Evolutionary conservation across 2,113 vertebrate genomes (phyloP).

Genomic region (Strix uralensis): DNA sequence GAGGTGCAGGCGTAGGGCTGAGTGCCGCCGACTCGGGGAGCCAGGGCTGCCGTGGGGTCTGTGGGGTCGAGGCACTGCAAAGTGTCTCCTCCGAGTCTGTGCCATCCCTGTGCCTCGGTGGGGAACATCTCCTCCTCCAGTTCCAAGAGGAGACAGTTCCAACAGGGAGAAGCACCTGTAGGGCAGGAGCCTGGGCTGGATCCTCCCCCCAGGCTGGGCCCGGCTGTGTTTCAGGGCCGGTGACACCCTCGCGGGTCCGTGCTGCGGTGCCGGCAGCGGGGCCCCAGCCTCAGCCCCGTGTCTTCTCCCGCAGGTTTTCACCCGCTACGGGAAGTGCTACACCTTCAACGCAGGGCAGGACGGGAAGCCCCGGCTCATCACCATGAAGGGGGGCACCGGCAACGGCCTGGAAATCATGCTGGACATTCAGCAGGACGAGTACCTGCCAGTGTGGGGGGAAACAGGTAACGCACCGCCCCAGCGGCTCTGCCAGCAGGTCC

Average conservation of each 20-base stretch:
- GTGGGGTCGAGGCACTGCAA: background rate
- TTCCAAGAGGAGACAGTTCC: background rate
- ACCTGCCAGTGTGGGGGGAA: conserved; percentile 97
- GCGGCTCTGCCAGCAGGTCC: background rate
- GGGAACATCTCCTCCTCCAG: background rate
- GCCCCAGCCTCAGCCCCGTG: background rate
- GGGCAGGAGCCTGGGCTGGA: accelerated
- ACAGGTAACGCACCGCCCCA: conserved; percentile 79
- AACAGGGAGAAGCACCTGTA: accelerated
- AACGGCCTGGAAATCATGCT: conserved; percentile 98
- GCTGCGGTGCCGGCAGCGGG: background rate
- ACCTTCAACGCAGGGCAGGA: conserved; percentile 95
- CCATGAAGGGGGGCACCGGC: conserved; percentile 95
- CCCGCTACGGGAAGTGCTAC: conserved; percentile 97
- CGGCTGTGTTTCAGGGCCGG: background rate
- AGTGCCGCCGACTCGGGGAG: background rate
- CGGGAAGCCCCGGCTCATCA: conserved; percentile 85
- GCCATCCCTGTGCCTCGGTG: background rate
- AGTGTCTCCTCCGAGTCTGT: accelerated
- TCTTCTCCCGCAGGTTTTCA: conserved; percentile 86
- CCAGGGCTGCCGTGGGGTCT: background rate
- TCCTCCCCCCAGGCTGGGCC: background rate
- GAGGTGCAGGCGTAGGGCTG: background rate
- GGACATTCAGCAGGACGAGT: conserved; percentile 98
- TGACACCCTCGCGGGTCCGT: accelerated